These are phyloP conservation scores for Diplodus puntazzo DNA, from an alignment of 2,797 vertebrate genomes.

Conservation along the genomic window DNA sequence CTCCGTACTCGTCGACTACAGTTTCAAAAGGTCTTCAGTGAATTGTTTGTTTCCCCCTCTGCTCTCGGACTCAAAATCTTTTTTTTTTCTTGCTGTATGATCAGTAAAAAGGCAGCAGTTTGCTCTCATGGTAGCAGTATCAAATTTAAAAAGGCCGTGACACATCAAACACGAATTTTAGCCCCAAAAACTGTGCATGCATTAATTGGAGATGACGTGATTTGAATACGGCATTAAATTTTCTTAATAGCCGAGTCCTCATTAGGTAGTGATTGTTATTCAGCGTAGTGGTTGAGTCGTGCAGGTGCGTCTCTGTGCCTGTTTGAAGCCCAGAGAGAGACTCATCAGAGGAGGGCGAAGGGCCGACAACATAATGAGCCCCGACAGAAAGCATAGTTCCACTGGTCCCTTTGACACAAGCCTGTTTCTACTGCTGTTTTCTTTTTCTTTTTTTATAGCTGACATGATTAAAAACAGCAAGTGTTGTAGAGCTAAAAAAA, in stretches of 20 bases:
- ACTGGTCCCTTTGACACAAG: neutral
- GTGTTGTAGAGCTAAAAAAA: neutral
- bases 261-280: neutral
- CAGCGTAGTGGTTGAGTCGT: neutral
- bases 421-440: neutral
- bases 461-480: neutral
- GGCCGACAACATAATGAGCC: constrained; percentile 11
- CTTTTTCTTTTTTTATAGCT: neutral
- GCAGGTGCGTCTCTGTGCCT: neutral
- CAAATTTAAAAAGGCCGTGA: no score
- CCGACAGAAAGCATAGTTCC: neutral
- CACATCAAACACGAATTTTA: neutral
- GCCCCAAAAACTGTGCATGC: neutral
- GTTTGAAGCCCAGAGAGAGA: constrained; percentile 6
- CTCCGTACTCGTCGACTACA: no score
- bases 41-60: no score
- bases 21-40: no score
- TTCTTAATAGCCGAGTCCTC: neutral
- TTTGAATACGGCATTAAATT: neutral
- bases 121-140: neutral
- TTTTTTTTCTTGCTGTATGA: no score
- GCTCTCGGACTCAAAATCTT: no score
- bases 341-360: constrained; percentile 4
- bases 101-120: neutral
- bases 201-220: neutral